Evolutionary conservation across 2,113 vertebrate genomes (phyloP).

Genomic region (Phrynosoma blainvillii): DNA sequence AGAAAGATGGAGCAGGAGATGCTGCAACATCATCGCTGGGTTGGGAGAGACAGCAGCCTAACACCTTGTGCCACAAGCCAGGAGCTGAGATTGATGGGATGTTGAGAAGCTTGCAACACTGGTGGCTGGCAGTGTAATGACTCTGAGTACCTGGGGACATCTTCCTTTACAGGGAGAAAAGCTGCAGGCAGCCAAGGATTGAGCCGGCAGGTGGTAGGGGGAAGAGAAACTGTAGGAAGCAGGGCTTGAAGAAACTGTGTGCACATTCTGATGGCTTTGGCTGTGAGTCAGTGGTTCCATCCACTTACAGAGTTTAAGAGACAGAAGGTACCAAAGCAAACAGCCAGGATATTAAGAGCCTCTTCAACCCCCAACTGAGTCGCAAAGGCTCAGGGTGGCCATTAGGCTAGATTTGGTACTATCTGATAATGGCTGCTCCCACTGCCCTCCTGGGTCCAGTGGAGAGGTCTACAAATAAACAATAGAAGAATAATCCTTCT

Average conservation of each 20-base stretch:
- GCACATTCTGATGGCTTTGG: rapidly evolving
- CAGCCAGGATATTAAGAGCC: rapidly evolving
- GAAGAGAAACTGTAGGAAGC: background rate
- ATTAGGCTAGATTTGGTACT: background rate
- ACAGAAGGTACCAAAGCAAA: background rate
- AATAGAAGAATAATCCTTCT: background rate
- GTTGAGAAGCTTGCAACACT: background rate
- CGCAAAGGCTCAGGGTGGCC: background rate
- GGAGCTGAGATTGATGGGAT: background rate
- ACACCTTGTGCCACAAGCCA: background rate
- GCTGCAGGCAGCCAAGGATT: background rate
- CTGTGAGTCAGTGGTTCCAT: background rate
- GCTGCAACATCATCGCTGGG: rapidly evolving
- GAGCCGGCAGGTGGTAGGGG: no score
- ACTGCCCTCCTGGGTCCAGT: background rate
- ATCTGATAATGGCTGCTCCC: background rate
- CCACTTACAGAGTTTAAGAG: rapidly evolving
- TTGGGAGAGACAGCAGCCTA: background rate
- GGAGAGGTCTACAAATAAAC: background rate
- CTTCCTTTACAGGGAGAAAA: background rate
- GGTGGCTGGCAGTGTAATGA: background rate
- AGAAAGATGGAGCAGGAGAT: background rate
- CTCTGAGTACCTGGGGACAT: background rate
- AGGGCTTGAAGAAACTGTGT: background rate
- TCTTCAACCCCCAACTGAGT: background rate